Base-by-base conservation (phyloP, 1,140 invertebrate species). In the Hyles vespertilio region DNA sequence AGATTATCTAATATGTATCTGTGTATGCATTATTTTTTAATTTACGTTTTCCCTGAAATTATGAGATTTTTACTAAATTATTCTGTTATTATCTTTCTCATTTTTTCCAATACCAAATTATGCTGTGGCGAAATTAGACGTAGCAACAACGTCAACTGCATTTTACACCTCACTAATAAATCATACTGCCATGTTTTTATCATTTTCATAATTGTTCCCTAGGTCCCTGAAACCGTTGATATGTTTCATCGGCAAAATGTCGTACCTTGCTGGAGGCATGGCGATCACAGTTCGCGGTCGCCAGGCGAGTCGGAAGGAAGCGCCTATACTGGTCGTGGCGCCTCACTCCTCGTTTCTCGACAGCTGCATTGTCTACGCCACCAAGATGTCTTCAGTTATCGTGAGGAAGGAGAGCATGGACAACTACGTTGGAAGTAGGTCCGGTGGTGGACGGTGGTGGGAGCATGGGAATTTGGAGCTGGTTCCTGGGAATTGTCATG, bases 301-400 rank as follows among this genome's bases (percentile, higher is more conserved):
- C 62, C 94, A 94, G 77, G 95, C 93, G 34, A 91, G 91, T 52
- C 89, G 93, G 44, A 78, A 90, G 40, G 95, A 96, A 79, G 96
- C 95, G 3, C 95, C 95, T 3, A 95, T 97, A 67, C 88, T 97
- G 51, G 94, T 95, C n/a, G 92, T 94, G 40, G 95, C 95, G 3
- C 96, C 96, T 4, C 96, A 97, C 87, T 96, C 95, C 40, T 95
- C 95, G 2, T 97, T 96, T 89, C 91, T 96, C 64, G 96, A 97
- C 89, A 94, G 94, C 63, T 93, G 95, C 70, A 94, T 95, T 65
- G 93, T 94, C 67, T 95, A 95, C 81, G 92, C 94, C 64, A 93
- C 93, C 10, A 93, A 92, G 70, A 93, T 96, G 80, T 95, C 95
- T 8, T 95, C 93, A 12, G 94, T 95, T 73, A 95, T 97, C 81